Evolutionary conservation across 1,140 invertebrate species (phyloP), one percentile per base, ranked within the genome.

Genomic region (Danaus melanippus): DNA sequence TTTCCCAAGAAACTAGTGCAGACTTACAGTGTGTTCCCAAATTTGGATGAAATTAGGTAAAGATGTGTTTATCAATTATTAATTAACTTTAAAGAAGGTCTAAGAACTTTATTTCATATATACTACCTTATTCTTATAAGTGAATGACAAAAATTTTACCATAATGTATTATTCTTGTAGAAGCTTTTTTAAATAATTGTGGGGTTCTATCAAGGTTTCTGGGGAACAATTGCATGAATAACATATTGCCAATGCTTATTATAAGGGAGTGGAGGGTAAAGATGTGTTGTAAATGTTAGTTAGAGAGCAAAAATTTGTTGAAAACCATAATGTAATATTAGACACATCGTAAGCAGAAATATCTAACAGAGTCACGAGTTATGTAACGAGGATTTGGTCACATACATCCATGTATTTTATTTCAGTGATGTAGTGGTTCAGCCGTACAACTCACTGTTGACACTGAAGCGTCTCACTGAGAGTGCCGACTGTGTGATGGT

Each of bases 1-100:
- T 99, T 97, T 88, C 97, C 97, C 1, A 99, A 99, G 84, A 99
- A 99, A 79, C 84, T 99, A 4, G 95, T 99, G 12, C 96, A 99
- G 88, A 99, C 98, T 0, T 99, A 99, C 81, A 99, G 97, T 74
- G 98, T 99, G 0, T 99, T 99, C 86, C 98, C 98, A 0, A 99
- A 99, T 88, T 93, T 98, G 77, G 97, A 98, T 89, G 96, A 99
- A 92, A 95, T 95, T 69, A 94, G 92, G 93, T 93, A 84, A 60
- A 51, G 11, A 12, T 44, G 46, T 2, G 44, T 53, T 40, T 54
- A 40, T 9, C 48, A 45, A 10, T 41, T 12, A 44, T 7, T 5
- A 44, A 44, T 44, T 44, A 6, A 32, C 21, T 4, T 32, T 7
- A 32, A 32, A 32, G 21, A 0, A 5, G 4, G 21, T 32, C 7